Base-by-base conservation (phyloP, 2,797 vertebrate genomes). In the Synanceia verrucosa region DNA sequence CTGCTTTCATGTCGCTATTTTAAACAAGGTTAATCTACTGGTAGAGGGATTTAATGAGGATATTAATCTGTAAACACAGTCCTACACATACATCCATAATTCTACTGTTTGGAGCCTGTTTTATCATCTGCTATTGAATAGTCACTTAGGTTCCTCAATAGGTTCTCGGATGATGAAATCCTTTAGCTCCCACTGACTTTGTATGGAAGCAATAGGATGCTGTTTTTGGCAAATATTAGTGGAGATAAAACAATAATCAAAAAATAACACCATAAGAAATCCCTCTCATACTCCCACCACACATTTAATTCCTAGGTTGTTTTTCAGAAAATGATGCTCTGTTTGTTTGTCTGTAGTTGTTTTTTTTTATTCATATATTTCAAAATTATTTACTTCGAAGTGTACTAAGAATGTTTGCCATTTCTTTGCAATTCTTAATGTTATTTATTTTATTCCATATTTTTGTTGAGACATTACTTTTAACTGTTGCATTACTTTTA, bases 31-130 rank as follows among this genome's bases (percentile, higher is more conserved):
- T 82, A 75, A 87, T 86, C 80, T 82, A 50, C 18, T 69, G 71
- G 47, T 73, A 44, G 67, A 71, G 58, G 81, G 81, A 66, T 86
- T 88, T 78, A 79, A 83, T 81, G 33, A 16, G 78, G 68, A 83
- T 85, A 86, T 84, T 82, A 82, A 87, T 86, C 76, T 75, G 56
- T 72, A 66, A 76, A 52, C 44, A 57, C 0, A 19, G 33, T 65
- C 82, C 74, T 76, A 86, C 78, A 62, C 71, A 76, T 64, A 39
- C 61, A 66, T 2, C 55, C 44, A 34, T 67, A 65, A 71, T 81
- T 56, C 68, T 64, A 39, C 50, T 69, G 70, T 72, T 76, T 70
- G 62, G 19, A 81, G 53, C 51, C 19, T 34, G 10, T 66, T 77
- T 68, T 67, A 78, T 70, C 74, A 82, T 74, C 65, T 72, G 70